Evolutionary conservation across 2,113 vertebrate species (phyloP), one percentile per base, ranked within the genome.

Genomic region (Jaculus jaculus): DNA sequence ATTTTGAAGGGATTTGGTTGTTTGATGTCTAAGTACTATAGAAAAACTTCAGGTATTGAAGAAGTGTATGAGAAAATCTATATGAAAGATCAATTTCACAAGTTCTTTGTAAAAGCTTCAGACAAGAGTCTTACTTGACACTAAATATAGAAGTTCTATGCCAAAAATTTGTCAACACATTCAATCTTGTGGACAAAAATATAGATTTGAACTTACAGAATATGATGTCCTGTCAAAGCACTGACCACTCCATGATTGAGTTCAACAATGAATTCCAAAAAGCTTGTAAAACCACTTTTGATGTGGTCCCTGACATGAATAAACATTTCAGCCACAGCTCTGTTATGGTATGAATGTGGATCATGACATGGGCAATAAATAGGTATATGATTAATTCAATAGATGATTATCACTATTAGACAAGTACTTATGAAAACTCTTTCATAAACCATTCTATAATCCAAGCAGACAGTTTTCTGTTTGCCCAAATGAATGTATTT

Each of bases 121-220:
- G 95, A 96, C 66, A 96, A 96, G 96, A 97, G 96, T 96, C 90
- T 97, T 96, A 96, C 92, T 98, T 96, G 93, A 97, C 96, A 95
- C 75, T 2, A 6, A 97, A 92, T 96, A 91, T 84, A 95, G 91
- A 94, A 88, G 91, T 90, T 87, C 85, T 94, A 51, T 97, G 97
- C 97, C 97, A 97, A 97, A 97, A 97, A 97, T 96, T 95, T 97
- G 96, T 98, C 98, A 97, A 95, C 95, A 96, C 93, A 72, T 54
- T 96, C 28, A n/a, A 34, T 96, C 96, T 86, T 91, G 82, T 84
- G 95, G 96, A 87, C 95, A 97, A 96, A 82, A 97, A 96, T 97
- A 97, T 87, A 96, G 94, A 97, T 97, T 96, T 97, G 89, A 97
- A 95, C 84, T 96, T 97, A 96, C 69, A 96, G 78, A 89, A 81